Percentiles rank a stretch among this genome's conserved stretches.
phyloP scores from a whole-genome alignment of 2,113 vertebrate genomes.

The Dunckerocampus dactyliophorus region DNA sequence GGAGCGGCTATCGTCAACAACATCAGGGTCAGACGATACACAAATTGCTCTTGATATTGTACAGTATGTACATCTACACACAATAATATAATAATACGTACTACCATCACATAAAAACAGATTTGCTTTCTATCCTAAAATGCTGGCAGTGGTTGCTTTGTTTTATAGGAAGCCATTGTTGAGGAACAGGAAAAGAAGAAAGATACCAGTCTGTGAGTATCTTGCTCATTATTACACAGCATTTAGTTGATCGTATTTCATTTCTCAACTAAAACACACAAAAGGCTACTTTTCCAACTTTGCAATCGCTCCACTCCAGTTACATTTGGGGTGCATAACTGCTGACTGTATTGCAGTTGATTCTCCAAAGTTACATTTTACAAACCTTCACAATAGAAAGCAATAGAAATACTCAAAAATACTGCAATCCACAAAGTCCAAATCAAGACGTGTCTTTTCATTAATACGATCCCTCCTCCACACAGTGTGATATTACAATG shows the following conservation, averaged over 20 bases:
- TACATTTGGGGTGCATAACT: background rate
- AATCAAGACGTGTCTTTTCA: no score
- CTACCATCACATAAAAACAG: background rate
- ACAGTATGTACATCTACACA: background rate
- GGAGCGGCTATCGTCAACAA: slow-evolving; percentile 93
- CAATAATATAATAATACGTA: no score
- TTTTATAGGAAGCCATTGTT: slow-evolving; percentile 88
- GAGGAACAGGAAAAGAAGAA: slow-evolving; percentile 98
- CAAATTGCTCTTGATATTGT: background rate
- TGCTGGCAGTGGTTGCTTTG: background rate
- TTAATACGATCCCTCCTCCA: no score
- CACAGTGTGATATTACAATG: no score
- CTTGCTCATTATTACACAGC: background rate
- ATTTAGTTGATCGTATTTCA: background rate
- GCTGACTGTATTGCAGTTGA: background rate
- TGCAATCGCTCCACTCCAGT: background rate
- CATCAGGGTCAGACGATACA: slow-evolving; percentile 77
- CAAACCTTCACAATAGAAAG: background rate
- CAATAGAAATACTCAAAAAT: no score
- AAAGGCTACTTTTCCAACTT: background rate
- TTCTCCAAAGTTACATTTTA: no score
- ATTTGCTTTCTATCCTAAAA: background rate
- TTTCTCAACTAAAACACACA: background rate
- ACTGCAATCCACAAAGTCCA: no score
- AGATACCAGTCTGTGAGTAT: slow-evolving; percentile 88